phyloP scores from a whole-genome alignment of 2,797 vertebrate genomes.

The Leptoclinus maculatus region DNA sequence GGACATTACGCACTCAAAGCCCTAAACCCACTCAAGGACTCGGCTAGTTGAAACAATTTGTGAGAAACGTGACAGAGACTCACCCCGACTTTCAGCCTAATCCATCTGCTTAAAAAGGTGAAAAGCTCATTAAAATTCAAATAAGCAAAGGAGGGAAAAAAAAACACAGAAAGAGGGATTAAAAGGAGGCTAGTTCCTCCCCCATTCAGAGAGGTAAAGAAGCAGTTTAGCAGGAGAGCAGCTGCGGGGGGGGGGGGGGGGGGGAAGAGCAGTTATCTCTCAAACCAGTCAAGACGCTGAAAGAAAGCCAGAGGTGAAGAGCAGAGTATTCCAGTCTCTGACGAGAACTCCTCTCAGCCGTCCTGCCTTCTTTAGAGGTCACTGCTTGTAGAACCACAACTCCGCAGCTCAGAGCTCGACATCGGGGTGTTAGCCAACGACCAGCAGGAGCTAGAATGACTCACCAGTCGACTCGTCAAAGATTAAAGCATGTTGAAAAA shows the following conservation, averaged over 20 bases:
- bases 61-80: conserved; percentile 81
- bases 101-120: conserved; percentile 85
- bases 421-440: conserved; percentile 54
- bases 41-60: conserved; percentile 82
- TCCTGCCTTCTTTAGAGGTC: conserved; percentile 29
- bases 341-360: conserved; percentile 42
- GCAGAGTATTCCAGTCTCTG: conserved; percentile 29
- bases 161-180: conserved; percentile 55
- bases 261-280: conserved; percentile 71
- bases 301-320: conserved; percentile 53
- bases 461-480: conserved; percentile 12
- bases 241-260: conserved; percentile 62
- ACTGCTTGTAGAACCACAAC: conserved; percentile 52
- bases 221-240: conserved; percentile 72
- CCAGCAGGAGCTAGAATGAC: conserved; percentile 51
- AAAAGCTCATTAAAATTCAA: conserved; percentile 86
- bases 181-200: conserved; percentile 62
- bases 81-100: conserved; percentile 77
- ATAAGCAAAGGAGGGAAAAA: conserved; percentile 62
- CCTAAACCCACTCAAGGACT: conserved; percentile 80
- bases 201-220: conserved; percentile 72
- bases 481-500: not conserved
- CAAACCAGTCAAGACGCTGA: conserved; percentile 61
- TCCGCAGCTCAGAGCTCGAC: conserved; percentile 35
- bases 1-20: conserved; percentile 74